Evolutionary conservation across 2,113 vertebrate species (phyloP).

Genomic region (Macroglossus sobrinus): DNA sequence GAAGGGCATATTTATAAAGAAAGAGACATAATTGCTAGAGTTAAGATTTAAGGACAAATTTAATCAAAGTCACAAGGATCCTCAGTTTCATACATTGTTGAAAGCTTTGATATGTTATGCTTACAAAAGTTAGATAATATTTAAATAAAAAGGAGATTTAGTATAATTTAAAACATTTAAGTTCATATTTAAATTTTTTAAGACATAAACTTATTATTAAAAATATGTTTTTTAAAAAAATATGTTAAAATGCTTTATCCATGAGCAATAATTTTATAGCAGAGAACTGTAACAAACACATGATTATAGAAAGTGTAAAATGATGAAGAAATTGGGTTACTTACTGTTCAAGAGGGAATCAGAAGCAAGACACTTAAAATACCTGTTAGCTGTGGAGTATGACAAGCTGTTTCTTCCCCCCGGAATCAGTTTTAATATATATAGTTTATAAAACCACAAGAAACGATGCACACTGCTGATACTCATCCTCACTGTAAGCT

Average conservation of each 20-base stretch:
- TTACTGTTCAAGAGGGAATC: conserved; percentile 69
- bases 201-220: not conserved
- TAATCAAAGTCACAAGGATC: not conserved
- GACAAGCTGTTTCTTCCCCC: conserved; percentile 53
- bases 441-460: conserved; percentile 47
- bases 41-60: not conserved
- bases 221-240: conserved; percentile 53
- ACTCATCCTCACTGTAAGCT: conserved; percentile 30
- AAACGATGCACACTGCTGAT: conserved; percentile 5
- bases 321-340: conserved; percentile 63
- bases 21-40: not conserved
- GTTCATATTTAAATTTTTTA: not conserved
- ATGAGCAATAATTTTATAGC: conserved; percentile 68
- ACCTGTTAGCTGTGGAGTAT: conserved; percentile 16
- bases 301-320: conserved; percentile 65
- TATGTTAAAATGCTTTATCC: conserved; percentile 58
- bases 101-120: not conserved
- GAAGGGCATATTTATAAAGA: no score
- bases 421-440: conserved; percentile 54
- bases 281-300: conserved; percentile 9
- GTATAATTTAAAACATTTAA: not conserved
- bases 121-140: not conserved
- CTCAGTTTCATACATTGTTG: not conserved
- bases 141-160: not conserved
- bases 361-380: conserved; percentile 68